Evolutionary conservation across 1,140 invertebrate genomes (phyloP).

Genomic region (Conus ventricosus): DNA sequence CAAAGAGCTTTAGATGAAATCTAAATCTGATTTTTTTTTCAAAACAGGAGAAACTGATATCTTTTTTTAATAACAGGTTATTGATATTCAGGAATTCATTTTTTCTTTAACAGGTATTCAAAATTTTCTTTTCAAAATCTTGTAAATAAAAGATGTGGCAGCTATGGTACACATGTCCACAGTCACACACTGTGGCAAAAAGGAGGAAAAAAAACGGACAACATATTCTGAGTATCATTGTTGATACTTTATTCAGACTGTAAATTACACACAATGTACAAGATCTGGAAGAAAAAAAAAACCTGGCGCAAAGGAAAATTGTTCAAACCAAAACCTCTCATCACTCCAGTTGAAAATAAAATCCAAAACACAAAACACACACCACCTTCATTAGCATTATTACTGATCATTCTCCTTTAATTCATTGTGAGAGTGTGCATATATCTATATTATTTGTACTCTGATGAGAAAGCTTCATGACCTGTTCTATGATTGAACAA

Average conservation of each 20-base stretch:
- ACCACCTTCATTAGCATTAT: neutral
- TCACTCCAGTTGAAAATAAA: neutral
- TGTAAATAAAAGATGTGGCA: no score
- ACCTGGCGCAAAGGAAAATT: neutral
- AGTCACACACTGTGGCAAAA: no score
- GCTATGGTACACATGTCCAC: no score
- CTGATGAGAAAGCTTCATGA: neutral
- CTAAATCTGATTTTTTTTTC: no score
- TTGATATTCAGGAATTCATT: no score
- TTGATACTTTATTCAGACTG: slow-evolving; percentile 11
- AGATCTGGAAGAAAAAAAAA: neutral
- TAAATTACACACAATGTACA: slow-evolving; percentile 21
- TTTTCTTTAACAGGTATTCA: no score
- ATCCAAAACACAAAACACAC: neutral
- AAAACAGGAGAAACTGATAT: no score
- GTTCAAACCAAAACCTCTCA: neutral
- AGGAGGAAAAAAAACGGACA: no score
- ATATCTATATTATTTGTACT: neutral
- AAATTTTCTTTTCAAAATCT: no score
- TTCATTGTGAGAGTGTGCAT: neutral
- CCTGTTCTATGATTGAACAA: neutral
- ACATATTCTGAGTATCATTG: neutral
- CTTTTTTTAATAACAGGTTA: no score
- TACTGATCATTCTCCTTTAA: neutral
- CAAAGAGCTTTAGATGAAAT: no score